These are phyloP conservation scores for Goniozus legneri DNA, from an alignment of 1,140 invertebrate genomes.

Conservation along the genomic window DNA sequence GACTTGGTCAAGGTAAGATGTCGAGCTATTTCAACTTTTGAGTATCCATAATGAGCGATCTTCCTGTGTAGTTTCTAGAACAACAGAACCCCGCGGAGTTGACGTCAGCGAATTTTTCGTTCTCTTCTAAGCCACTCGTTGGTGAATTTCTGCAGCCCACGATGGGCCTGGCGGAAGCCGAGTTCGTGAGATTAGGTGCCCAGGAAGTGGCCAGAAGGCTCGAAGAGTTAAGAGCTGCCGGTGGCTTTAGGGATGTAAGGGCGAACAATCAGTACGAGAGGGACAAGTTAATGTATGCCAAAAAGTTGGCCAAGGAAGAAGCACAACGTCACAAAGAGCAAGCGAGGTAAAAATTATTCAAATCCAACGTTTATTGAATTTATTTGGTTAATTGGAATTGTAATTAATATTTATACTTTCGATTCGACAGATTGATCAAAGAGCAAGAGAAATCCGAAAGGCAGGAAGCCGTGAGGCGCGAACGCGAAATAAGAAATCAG, in stretches of 20 bases:
- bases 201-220: conserved; percentile 55
- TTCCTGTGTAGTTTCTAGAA: conserved; percentile 67
- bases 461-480: conserved; percentile 71
- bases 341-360: conserved; percentile 43
- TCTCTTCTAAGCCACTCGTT: conserved; percentile 81
- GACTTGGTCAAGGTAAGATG: conserved; percentile 66
- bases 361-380: no score
- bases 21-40: no score
- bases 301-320: conserved; percentile 55
- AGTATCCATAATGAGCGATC: not conserved
- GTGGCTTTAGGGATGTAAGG: conserved; percentile 42
- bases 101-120: conserved; percentile 85
- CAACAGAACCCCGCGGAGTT: conserved; percentile 72
- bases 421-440: conserved; percentile 62
- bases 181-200: conserved; percentile 50
- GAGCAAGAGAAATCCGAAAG: conserved; percentile 77
- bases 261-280: conserved; percentile 54
- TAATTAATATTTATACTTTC: not conserved
- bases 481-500: conserved; percentile 71
- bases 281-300: conserved; percentile 61
- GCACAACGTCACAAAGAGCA: conserved; percentile 61
- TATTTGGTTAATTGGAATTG: no score
- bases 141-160: conserved; percentile 82
- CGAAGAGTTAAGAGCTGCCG: conserved; percentile 58
- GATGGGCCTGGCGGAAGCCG: conserved; percentile 48